These are phyloP conservation scores for Rotaria macrura DNA, from an alignment of 2,888 invertebrate species.

Conservation along the genomic window DNA sequence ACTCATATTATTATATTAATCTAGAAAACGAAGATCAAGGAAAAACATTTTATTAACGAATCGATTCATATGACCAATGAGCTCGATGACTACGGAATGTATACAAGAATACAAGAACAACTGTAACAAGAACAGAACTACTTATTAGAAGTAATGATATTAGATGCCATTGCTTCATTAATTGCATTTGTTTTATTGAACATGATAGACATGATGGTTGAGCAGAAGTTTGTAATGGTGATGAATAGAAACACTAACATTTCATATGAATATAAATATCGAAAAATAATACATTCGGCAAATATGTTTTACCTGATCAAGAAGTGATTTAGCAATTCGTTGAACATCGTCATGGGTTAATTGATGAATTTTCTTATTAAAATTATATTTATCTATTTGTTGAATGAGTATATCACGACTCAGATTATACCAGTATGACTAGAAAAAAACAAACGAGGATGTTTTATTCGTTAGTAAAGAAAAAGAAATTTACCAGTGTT, in stretches of 20 bases:
- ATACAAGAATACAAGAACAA: not conserved
- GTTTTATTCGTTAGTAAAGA: no score
- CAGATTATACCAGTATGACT: not conserved
- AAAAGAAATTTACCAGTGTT: no score
- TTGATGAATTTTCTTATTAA: not conserved
- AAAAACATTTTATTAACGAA: not conserved
- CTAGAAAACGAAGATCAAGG: not conserved
- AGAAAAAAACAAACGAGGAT: not conserved
- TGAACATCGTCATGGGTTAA: not conserved
- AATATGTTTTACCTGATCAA: not conserved
- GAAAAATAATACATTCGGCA: not conserved
- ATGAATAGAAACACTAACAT: not conserved
- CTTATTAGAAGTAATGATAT: not conserved
- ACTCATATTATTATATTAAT: not conserved
- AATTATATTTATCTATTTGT: not conserved
- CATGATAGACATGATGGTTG: not conserved
- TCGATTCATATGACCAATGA: not conserved
- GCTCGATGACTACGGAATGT: not conserved
- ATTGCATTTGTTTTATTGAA: not conserved
- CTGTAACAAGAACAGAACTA: not conserved
- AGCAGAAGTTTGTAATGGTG: not conserved
- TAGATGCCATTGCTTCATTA: not conserved
- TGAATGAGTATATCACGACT: not conserved
- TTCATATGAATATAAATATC: no score
- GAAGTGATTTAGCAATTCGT: not conserved